Conservation (phyloP, 2,113 vertebrate species). For the Carassius auratus region DNA sequence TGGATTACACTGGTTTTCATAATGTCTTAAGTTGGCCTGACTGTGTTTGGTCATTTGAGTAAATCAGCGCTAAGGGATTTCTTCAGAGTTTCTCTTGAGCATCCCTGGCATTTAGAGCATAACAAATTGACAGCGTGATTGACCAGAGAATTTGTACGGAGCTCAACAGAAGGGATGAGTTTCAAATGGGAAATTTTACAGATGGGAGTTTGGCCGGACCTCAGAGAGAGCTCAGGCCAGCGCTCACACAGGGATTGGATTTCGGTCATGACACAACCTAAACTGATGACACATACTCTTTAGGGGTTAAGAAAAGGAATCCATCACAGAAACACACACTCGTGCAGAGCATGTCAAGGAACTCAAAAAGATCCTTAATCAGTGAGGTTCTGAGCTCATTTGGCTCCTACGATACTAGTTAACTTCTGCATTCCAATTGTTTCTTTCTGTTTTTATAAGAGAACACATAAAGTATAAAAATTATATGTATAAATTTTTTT, state of each 20-base stretch:
- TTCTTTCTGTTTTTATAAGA: not conserved
- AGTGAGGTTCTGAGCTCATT: not conserved
- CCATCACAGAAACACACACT: constrained; percentile 43
- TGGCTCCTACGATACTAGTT: not conserved
- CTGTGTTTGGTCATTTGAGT: not conserved
- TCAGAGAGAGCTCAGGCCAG: constrained; percentile 29
- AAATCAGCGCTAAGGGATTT: not conserved
- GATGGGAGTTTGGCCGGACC: constrained; percentile 45
- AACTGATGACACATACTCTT: constrained; percentile 34
- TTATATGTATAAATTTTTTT: too few relatives aligned
- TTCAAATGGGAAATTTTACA: constrained; percentile 63
- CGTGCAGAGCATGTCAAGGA: not conserved
- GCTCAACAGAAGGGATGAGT: constrained; percentile 57
- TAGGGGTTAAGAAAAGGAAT: constrained; percentile 44
- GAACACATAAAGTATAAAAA: not conserved
- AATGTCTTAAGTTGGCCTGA: not conserved
- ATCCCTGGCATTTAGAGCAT: constrained; percentile 5
- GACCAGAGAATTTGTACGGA: constrained; percentile 63
- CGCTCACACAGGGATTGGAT: constrained; percentile 69
- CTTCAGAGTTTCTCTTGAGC: not conserved
- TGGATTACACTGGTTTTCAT: not conserved
- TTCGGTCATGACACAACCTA: constrained; percentile 60
- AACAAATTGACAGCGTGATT: constrained; percentile 58
- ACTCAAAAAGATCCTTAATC: constrained; percentile 29
- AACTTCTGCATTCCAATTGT: not conserved